Evolutionary conservation across 2,113 vertebrate species (phyloP).

Genomic region (human): GRCh38 chr2:158555001-158555500

Average conservation of each 20-base stretch:
- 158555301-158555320: not conserved
- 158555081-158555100: not conserved
- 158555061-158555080: constrained; percentile 8
- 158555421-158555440: constrained; percentile 54
- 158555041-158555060: not conserved
- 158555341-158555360: not conserved
- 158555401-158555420: not conserved
- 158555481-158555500: constrained; percentile 30
- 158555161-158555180: not conserved
- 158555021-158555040: not conserved
- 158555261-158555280: not conserved
- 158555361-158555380: constrained; percentile 47
- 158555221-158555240: not conserved
- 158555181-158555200: not conserved
- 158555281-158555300: not conserved
- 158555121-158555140: not conserved
- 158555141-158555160: not conserved
- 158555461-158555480: constrained; percentile 20
- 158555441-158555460: constrained; percentile 52
- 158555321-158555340: not conserved
- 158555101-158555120: not conserved
- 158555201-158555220: not conserved
- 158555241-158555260: not conserved
- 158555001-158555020: not conserved
- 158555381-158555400: constrained; percentile 37